Percentiles rank a stretch among this genome's conserved stretches.
Evolutionary conservation across 2,888 invertebrate species (phyloP).

Genomic region (Troides oblongomaculatus): DNA sequence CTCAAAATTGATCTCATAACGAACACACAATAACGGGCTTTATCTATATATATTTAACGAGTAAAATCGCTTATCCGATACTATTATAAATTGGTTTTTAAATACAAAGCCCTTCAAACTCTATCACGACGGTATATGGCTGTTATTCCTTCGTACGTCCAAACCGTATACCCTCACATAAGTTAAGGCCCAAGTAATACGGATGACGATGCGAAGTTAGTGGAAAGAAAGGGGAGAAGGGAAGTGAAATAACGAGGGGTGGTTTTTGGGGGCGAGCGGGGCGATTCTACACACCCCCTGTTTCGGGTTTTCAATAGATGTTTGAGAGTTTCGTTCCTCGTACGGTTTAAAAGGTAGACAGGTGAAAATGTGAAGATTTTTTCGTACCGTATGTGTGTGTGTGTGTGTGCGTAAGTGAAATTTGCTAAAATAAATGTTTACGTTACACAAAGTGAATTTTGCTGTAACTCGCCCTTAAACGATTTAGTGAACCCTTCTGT

Average conservation of each 20-base stretch:
- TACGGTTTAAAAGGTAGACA: slow-evolving; percentile 69
- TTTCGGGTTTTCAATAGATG: slow-evolving; percentile 80
- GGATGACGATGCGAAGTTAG: slow-evolving; percentile 79
- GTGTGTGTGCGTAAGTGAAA: slow-evolving; percentile 8
- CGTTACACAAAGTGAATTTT: slow-evolving; percentile 4
- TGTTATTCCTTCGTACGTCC: slow-evolving; percentile 35
- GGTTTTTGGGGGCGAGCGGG: slow-evolving; percentile 28
- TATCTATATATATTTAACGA: slow-evolving; percentile 36
- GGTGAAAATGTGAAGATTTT: slow-evolving; percentile 47
- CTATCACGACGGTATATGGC: slow-evolving; percentile 31
- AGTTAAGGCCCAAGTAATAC: slow-evolving; percentile 78
- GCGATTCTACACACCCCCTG: slow-evolving; percentile 60
- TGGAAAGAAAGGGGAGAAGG: slow-evolving; percentile 77
- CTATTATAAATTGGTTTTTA: slow-evolving; percentile 64
- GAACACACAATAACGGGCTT: slow-evolving; percentile 42
- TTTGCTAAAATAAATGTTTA: slow-evolving; percentile 17
- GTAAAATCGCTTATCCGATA: slow-evolving; percentile 42
- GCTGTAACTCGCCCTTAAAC: not conserved
- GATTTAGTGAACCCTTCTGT: not conserved
- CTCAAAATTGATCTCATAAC: slow-evolving; percentile 71
- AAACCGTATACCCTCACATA: slow-evolving; percentile 67
- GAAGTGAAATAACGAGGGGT: slow-evolving; percentile 68
- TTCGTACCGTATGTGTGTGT: not conserved
- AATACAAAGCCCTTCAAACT: slow-evolving; percentile 37
- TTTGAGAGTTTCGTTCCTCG: slow-evolving; percentile 67